Conservation (phyloP, 2,797 vertebrate genomes). For the Tapirus indicus region DNA sequence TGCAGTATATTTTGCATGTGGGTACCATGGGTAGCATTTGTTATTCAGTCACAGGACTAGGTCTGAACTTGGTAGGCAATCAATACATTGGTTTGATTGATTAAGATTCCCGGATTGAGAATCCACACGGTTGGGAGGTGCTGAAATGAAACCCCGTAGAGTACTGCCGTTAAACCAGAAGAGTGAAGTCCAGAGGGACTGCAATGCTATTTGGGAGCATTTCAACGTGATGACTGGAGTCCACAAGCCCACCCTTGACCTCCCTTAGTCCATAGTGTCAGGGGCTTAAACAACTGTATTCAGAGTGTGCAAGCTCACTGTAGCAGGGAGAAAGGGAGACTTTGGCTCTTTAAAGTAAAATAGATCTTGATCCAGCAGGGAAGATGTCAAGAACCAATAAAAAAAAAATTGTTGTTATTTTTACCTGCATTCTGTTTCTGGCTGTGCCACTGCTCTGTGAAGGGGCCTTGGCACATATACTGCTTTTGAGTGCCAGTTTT, state of each 20-base stretch:
- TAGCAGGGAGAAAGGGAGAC: background rate
- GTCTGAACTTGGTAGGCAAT: slow-evolving; percentile 24
- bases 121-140: background rate
- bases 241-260: too few species aligned
- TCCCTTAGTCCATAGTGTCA: background rate
- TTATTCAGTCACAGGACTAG: background rate
- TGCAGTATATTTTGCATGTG: too few species aligned
- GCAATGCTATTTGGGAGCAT: accelerated
- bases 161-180: background rate
- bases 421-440: slow-evolving; percentile 71
- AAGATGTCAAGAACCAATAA: slow-evolving; percentile 61
- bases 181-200: background rate
- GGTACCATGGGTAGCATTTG: background rate
- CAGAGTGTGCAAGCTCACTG: background rate
- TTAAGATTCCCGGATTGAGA: slow-evolving; percentile 56
- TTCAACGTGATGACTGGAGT: background rate
- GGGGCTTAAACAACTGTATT: background rate
- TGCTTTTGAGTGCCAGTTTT: slow-evolving; percentile 58
- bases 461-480: slow-evolving; percentile 42
- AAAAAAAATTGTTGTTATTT: slow-evolving; percentile 65
- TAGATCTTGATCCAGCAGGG: slow-evolving; percentile 14
- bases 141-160: slow-evolving; percentile 19
- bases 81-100: slow-evolving; percentile 68
- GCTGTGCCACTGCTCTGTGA: slow-evolving; percentile 30
- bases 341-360: slow-evolving; percentile 42